Base-by-base conservation (phyloP, 2,888 invertebrate species). In the Glaucopsyche alexis region DNA sequence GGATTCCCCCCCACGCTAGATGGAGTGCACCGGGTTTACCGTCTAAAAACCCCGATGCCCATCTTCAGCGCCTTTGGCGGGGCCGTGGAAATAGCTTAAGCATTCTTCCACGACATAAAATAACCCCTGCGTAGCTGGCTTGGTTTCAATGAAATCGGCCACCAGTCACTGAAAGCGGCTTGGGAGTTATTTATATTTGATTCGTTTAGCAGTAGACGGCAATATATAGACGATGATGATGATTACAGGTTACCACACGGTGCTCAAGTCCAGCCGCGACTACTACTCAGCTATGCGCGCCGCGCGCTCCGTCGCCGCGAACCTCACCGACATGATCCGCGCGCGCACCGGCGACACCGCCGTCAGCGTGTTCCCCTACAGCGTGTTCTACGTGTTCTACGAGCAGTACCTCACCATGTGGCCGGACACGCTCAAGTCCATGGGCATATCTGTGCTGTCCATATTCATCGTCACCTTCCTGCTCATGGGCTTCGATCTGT, bases 361-460 rank as follows among this genome's bases (percentile, higher is more conserved):
- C 0, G 94, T 96, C 42, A 95, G 95, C 85, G 97, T 97, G 76
- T 97, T 97, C 86, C 97, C 97, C 0, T 97, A 99, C 92, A 98
- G 97, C 0, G 95, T 99, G 71, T 99, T 99, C 93, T 99, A 99
- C 87, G 99, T 99, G 42, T 99, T 98, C 93, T 99, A 99, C 86
- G 99, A 99, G 86, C 99, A 99, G 91, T 99, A 99, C 88, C 93
- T 99, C 77, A 98, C 98, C 9, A 98, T 99, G 95, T 98, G 98
- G 96, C 94, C 96, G 0, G 98, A 99, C 82, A 97, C 98, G 0
- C 85, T 98, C 49, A 94, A 96, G 83, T 98, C 98, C 81, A 94
- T 99, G 89, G 96, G 96, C 19, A 96, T 98, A 73, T 99, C 99
- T 16, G 93, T 99, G 75, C 89, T 95, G 2, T 98, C 98, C n/a